Evolutionary conservation across 2,113 vertebrate species (phyloP).

Genomic region (Bothrops jararaca): DNA sequence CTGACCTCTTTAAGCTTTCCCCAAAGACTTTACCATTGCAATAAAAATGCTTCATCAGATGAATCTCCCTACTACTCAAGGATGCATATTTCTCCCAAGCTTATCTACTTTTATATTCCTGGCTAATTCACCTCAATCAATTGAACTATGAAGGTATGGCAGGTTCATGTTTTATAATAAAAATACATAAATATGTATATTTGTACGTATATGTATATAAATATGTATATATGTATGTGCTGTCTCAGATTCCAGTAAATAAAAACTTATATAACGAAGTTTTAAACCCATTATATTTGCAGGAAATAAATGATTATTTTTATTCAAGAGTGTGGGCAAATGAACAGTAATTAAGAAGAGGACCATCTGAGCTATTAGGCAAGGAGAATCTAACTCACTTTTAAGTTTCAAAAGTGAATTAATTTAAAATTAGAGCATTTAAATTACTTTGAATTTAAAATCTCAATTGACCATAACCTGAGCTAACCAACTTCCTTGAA

Average conservation of each 20-base stretch:
- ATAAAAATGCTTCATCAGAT: background rate
- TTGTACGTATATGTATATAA: too few species aligned
- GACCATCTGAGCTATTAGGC: background rate
- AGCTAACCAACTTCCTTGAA: background rate
- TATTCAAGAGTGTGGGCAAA: background rate
- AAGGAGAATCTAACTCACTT: background rate
- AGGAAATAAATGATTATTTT: background rate
- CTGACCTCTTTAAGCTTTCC: background rate
- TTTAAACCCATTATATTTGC: background rate
- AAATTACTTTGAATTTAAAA: background rate
- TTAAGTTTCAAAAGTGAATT: background rate
- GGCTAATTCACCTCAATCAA: background rate
- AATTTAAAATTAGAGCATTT: background rate
- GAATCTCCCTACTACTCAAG: background rate
- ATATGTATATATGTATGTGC: background rate
- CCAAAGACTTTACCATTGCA: background rate
- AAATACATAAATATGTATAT: background rate
- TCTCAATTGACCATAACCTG: background rate
- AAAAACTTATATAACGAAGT: background rate
- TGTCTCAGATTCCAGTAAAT: background rate
- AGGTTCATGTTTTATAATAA: background rate
- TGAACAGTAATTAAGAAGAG: background rate
- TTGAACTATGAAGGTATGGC: background rate
- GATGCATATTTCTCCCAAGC: background rate
- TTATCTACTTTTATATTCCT: background rate